Conservation (phyloP, 2,113 vertebrate genomes). For the Dissostichus mawsoni region DNA sequence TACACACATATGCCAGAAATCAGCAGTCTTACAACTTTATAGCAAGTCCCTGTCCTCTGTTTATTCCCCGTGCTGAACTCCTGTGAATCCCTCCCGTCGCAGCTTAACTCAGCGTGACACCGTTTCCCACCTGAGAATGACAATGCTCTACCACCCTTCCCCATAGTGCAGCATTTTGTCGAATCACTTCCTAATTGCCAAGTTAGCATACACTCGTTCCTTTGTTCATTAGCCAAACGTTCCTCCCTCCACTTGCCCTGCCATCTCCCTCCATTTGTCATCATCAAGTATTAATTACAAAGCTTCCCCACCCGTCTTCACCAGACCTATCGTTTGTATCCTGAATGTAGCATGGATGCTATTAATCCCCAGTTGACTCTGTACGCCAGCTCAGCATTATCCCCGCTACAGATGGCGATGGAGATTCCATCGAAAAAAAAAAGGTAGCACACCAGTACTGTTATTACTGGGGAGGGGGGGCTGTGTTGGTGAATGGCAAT, state of each 20-base stretch:
- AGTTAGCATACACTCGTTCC: constrained; percentile 64
- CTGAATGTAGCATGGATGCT: constrained; percentile 49
- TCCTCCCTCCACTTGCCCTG: constrained; percentile 63
- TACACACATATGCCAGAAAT: constrained; percentile 27
- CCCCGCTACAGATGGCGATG: constrained; percentile 53
- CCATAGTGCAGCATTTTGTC: constrained; percentile 32
- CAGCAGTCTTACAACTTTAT: constrained; percentile 15
- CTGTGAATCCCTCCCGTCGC: constrained; percentile 11
- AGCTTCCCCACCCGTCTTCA: constrained; percentile 50
- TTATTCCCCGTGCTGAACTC: constrained; percentile 21
- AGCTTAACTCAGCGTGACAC: constrained; percentile 18
- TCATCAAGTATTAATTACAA: constrained; percentile 82
- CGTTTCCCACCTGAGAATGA: constrained; percentile 33
- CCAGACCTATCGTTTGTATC: constrained; percentile 45
- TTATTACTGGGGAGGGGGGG: constrained; percentile 59
- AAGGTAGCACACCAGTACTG: constrained; percentile 59
- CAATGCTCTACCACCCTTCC: constrained; percentile 23
- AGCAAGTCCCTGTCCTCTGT: constrained; percentile 3
- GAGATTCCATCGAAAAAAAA: constrained; percentile 62
- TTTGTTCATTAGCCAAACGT: constrained; percentile 73
- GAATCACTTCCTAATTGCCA: constrained; percentile 45
- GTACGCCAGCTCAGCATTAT: constrained; percentile 72
- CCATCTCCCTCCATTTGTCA: constrained; percentile 74
- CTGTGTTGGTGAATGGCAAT: constrained; percentile 46
- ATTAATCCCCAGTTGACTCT: constrained; percentile 70